Evolutionary conservation across 2,888 invertebrate species (phyloP).

Genomic region (Hirtodrosophila histrioides): DNA sequence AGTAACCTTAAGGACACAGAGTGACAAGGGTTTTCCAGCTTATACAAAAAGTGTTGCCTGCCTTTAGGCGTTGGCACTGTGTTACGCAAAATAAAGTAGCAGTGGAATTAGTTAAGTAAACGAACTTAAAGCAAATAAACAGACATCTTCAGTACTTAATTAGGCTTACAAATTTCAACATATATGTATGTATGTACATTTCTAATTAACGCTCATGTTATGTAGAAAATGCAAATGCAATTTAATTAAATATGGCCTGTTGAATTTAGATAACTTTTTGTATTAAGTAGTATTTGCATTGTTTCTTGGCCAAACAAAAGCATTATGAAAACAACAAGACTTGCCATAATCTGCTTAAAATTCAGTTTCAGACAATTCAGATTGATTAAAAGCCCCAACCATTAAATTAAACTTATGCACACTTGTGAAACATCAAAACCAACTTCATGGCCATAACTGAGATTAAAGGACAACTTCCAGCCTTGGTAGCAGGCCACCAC

Average conservation of each 20-base stretch:
- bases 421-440: constrained; percentile 38
- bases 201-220: neutral
- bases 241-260: constrained; percentile 14
- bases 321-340: constrained; percentile 17
- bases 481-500: constrained; percentile 11
- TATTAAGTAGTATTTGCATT: neutral
- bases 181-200: no score
- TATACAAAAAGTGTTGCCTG: constrained; percentile 1
- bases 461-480: constrained; percentile 38
- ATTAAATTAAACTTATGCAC: neutral
- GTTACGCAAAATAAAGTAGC: no score
- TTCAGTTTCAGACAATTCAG: constrained; percentile 31
- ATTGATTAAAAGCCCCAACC: constrained; percentile 43
- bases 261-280: no score
- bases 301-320: neutral
- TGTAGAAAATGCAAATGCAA: neutral
- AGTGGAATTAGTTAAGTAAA: no score
- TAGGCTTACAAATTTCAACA: neutral
- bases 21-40: no score
- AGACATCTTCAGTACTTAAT: neutral
- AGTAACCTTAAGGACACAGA: no score
- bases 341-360: constrained; percentile 50
- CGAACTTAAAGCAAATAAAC: neutral
- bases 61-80: neutral
- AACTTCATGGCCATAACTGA: constrained; percentile 11